Conservation (phyloP, 2,888 invertebrate genomes). For the Habroteleia sp. region DNA sequence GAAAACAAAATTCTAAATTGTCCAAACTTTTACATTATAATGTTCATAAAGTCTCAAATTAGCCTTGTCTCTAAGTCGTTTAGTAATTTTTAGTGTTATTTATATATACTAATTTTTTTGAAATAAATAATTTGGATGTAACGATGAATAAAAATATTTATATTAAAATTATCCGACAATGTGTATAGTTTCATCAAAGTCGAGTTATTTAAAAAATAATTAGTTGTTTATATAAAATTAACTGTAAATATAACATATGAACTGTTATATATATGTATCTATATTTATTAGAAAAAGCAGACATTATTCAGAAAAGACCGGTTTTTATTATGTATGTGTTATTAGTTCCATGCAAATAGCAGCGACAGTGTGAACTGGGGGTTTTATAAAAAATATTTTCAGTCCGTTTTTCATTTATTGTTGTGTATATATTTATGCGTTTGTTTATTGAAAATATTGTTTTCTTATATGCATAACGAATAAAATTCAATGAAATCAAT, state of each 20-base stretch:
- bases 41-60: no score
- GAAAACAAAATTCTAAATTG: no score
- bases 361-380: slow-evolving; percentile 29
- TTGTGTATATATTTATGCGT: slow-evolving; percentile 55
- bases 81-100: no score
- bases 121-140: no score
- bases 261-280: slow-evolving; percentile 31
- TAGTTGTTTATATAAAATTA: slow-evolving; percentile 11
- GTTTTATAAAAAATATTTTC: slow-evolving; percentile 47
- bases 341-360: slow-evolving; percentile 30
- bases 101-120: no score
- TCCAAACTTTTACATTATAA: no score
- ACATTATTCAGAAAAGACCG: slow-evolving; percentile 16
- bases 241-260: slow-evolving; percentile 35
- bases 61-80: no score
- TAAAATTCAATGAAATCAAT: slow-evolving; percentile 45
- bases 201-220: slow-evolving; percentile 2
- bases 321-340: slow-evolving; percentile 17
- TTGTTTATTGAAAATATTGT: slow-evolving; percentile 48
- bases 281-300: slow-evolving; percentile 18
- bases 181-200: slow-evolving; percentile 5
- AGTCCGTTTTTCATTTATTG: slow-evolving; percentile 45
- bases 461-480: slow-evolving; percentile 54
- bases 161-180: no score
- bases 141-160: no score